A percentile compares a stretch with the other conserved stretches of the same genome.
Evolutionary conservation across 2,888 invertebrate species (phyloP).

Genomic region (Dorcus hopei): DNA sequence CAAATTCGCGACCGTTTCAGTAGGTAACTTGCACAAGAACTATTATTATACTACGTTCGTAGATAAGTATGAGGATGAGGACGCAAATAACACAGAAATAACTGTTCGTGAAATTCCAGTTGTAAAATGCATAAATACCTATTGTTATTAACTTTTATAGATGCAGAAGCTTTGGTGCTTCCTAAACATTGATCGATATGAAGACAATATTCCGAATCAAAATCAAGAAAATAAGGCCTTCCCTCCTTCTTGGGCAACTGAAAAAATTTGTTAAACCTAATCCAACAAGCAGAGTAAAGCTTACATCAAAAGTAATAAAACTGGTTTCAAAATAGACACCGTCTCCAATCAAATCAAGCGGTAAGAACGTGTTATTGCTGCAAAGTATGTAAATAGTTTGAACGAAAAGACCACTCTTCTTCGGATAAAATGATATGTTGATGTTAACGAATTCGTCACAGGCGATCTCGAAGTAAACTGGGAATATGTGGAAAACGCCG

Average conservation of each 20-base stretch:
- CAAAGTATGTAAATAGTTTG: conserved; percentile 48
- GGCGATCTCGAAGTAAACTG: conserved; percentile 46
- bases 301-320: conserved; percentile 33
- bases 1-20: too few species aligned
- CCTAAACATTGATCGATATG: conserved; percentile 28
- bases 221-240: conserved; percentile 20
- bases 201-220: conserved; percentile 27
- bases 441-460: conserved; percentile 43
- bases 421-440: conserved; percentile 44
- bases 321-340: conserved; percentile 40
- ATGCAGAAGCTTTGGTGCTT: conserved; percentile 15
- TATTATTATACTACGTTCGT: too few species aligned
- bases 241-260: conserved; percentile 12
- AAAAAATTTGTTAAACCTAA: background rate
- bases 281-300: background rate
- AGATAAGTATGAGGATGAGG: too few species aligned
- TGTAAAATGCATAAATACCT: conserved; percentile 23
- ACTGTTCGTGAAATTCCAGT: too few species aligned
- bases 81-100: too few species aligned
- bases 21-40: too few species aligned
- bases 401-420: conserved; percentile 41
- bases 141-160: conserved; percentile 32
- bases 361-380: conserved; percentile 45
- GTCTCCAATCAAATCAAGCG: conserved; percentile 50
- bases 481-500: conserved; percentile 44